phyloP scores from a whole-genome alignment of 2,888 invertebrate genomes.

The Athripsodes cinereus region DNA sequence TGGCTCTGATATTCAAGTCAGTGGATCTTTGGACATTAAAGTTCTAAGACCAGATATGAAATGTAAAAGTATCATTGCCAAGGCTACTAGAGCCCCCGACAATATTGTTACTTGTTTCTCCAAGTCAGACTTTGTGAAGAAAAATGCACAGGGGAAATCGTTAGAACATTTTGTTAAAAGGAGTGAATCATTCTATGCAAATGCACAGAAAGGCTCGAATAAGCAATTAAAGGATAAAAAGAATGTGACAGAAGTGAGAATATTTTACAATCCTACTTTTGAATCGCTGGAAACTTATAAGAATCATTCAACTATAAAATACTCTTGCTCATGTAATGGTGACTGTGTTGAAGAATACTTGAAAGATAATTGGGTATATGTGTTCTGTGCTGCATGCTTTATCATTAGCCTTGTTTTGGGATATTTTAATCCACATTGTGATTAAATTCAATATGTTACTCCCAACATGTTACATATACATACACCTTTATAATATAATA shows the following conservation, averaged over 20 bases:
- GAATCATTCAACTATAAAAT: neutral
- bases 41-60: constrained; percentile 39
- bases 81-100: constrained; percentile 35
- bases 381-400: constrained; percentile 11
- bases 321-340: neutral
- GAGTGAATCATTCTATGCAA: constrained; percentile 46
- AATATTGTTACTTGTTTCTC: constrained; percentile 3
- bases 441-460: neutral
- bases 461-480: no score
- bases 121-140: constrained; percentile 12
- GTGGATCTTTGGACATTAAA: constrained; percentile 44
- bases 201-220: constrained; percentile 36
- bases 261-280: constrained; percentile 47
- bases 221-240: constrained; percentile 33
- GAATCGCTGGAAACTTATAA: constrained; percentile 30
- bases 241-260: constrained; percentile 41
- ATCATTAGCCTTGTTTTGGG: constrained; percentile 10
- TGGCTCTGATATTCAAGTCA: constrained; percentile 40
- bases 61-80: constrained; percentile 43
- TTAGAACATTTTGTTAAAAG: constrained; percentile 45
- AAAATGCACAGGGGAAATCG: constrained; percentile 33
- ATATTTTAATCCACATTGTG: constrained; percentile 11
- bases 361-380: constrained; percentile 16
- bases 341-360: constrained; percentile 13
- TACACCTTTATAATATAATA: no score